phyloP scores from a whole-genome alignment of 2,113 vertebrate genomes.

The Psilopsiagon aymara region DNA sequence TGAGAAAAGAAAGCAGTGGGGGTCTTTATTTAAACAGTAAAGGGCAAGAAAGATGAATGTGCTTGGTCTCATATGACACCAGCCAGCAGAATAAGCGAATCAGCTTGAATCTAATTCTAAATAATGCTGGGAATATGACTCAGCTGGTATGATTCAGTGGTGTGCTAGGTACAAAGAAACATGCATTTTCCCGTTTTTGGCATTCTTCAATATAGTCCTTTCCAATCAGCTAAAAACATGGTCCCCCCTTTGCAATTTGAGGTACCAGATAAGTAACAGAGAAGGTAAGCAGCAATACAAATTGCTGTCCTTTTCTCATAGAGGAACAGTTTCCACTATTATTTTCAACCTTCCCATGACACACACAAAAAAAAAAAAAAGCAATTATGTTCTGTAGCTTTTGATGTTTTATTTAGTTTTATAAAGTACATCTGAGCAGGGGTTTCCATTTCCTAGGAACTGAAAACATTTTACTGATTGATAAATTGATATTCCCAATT shows the following conservation, averaged over 20 bases:
- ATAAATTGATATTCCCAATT: neutral
- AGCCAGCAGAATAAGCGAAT: conserved; percentile 25
- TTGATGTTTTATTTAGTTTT: neutral
- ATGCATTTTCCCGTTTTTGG: conserved; percentile 19
- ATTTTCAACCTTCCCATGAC: neutral
- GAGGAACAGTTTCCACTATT: neutral
- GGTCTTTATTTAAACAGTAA: conserved; percentile 40
- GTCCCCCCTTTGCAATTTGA: neutral
- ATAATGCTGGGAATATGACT: conserved; percentile 47
- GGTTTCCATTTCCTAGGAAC: neutral
- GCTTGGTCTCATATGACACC: conserved; percentile 9
- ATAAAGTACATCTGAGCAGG: neutral
- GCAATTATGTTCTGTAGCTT: neutral
- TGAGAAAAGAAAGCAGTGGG: conserved; percentile 13
- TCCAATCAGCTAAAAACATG: neutral
- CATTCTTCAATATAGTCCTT: neutral
- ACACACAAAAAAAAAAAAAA: neutral
- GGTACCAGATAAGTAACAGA: neutral
- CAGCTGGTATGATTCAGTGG: conserved; percentile 35
- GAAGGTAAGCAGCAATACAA: neutral
- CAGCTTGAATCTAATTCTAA: conserved; percentile 46
- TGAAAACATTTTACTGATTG: neutral
- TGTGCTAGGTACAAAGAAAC: neutral
- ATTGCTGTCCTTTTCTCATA: neutral
- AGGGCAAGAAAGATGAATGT: conserved; percentile 29